Evolutionary conservation across 2,888 invertebrate species (phyloP).

Genomic region (Drosophila tanythrix): DNA sequence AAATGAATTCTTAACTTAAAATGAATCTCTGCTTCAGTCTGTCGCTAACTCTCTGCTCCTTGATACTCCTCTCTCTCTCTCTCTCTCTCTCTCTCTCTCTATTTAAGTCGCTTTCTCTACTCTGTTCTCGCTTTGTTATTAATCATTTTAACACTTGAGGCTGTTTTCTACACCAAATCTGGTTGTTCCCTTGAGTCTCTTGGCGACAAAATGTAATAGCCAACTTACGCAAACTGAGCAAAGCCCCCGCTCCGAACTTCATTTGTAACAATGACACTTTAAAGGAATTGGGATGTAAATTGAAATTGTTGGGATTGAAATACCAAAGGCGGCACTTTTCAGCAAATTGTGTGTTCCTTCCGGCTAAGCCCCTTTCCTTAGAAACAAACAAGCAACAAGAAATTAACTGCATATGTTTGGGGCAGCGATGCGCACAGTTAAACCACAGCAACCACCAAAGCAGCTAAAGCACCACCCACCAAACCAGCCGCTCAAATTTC

Average conservation of each 20-base stretch:
- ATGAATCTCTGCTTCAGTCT: neutral
- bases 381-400: slow-evolving; percentile 66
- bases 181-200: neutral
- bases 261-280: slow-evolving; percentile 23
- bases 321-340: slow-evolving; percentile 14
- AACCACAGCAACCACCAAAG: slow-evolving; percentile 38
- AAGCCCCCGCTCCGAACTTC: neutral
- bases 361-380: slow-evolving; percentile 54
- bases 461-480: neutral
- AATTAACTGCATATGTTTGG: slow-evolving; percentile 73
- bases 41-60: neutral
- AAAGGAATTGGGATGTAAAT: slow-evolving; percentile 13
- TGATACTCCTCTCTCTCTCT: neutral
- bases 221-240: neutral
- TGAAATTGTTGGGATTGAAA: slow-evolving; percentile 26
- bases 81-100: too few relatives aligned
- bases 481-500: neutral
- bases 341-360: slow-evolving; percentile 42
- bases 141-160: neutral
- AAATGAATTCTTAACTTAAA: neutral
- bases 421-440: slow-evolving; percentile 46
- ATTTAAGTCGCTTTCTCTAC: neutral
- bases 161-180: neutral
- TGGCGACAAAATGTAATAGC: neutral
- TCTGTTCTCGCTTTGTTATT: neutral